Evolutionary conservation across 2,888 invertebrate species (phyloP), one percentile per base, ranked within the genome.

Genomic region (Chalcosyrphus nemorum): DNA sequence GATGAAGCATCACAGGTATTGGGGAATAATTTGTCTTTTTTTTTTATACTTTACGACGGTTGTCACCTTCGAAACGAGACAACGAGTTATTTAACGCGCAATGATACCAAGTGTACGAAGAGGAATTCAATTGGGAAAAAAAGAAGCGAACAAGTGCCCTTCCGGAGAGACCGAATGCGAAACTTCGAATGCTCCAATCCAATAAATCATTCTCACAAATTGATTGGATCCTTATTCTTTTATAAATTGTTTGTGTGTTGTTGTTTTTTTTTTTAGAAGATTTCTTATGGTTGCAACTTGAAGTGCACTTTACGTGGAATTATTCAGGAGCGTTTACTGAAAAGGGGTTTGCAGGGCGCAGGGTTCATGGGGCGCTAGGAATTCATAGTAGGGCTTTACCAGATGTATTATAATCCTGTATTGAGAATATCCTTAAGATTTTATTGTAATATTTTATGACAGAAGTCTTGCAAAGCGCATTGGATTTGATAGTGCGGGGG

Each of bases 61-160:
- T 75, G 75, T 75, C 75, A 75, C 75, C 56, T 75, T 75, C 57
- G 50, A 19, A 66, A 47, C 57, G 66, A 66, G 65, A 57, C 75
- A 75, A 75, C 75, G 66, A 59, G 75, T 75, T 75, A 63, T 74
- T 74, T 74, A 65, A 65, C 74, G 54, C 74, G 32, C 19, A 47
- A 47, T 47, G 71, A 45, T 71, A 50, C 21, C 27, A 32, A 52
- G n/a, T 35, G 72, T 71, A 35, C 35, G n/a, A n/a, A 19, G 29
- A 27, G 38, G 61, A 63, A 74, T 74, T 61, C 57, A 57, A 70
- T 59, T 71, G 19, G 24, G 6, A 38, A 41, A 41, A 43, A 43
- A 41, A 9, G n/a, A n/a, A n/a, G 3, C 2, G 21, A 27, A 35
- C 38, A 59, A 71, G 32, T 11, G 57, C 57, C 70, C 57, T 70